Evolutionary conservation across 2,113 vertebrate species (phyloP).

Genomic region (Vidua chalybeata): DNA sequence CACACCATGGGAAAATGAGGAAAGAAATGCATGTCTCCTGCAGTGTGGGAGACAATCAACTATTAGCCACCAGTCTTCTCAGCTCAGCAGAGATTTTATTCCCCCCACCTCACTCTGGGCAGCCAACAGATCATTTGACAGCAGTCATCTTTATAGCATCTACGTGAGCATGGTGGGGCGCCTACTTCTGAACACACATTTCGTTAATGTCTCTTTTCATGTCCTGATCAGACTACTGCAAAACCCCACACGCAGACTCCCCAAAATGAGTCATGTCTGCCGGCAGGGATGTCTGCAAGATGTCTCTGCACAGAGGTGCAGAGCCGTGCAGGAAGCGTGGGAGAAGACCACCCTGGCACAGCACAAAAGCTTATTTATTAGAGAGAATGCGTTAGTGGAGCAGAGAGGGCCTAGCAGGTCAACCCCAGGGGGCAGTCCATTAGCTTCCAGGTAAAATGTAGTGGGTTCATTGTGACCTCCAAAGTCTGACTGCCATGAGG

Average conservation of each 20-base stretch:
- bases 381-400: neutral
- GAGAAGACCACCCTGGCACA: neutral
- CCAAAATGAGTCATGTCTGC: slow-evolving; percentile 45
- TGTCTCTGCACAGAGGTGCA: neutral
- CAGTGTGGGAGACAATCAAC: neutral
- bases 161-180: neutral
- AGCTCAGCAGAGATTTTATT: neutral
- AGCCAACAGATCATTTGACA: neutral
- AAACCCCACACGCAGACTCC: neutral
- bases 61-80: neutral
- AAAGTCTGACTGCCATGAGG: neutral
- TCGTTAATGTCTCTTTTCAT: neutral
- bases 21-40: neutral
- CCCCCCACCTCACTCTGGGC: neutral
- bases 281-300: neutral
- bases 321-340: fast-evolving
- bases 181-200: neutral
- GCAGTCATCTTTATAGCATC: neutral
- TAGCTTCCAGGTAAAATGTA: neutral
- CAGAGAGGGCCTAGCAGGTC: neutral
- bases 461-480: neutral
- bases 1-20: neutral
- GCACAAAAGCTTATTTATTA: neutral
- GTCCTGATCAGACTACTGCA: slow-evolving; percentile 35
- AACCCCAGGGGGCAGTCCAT: neutral